Evolutionary conservation across 2,797 vertebrate species (phyloP), one percentile per base, ranked within the genome.

Genomic region (Otolemur crassicaudatus): DNA sequence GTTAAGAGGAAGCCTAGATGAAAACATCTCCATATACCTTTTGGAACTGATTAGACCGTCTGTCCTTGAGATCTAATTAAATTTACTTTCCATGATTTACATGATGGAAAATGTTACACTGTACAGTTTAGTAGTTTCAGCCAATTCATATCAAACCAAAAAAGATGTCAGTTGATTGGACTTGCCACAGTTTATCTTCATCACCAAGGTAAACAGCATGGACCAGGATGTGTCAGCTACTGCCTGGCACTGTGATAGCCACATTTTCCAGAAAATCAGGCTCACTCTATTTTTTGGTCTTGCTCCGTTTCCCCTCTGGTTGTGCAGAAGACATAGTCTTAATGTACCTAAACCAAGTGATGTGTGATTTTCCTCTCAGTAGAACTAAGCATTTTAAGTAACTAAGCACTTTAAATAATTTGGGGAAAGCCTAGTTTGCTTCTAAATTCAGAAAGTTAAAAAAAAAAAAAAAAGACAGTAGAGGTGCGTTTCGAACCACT

Each of bases 271-370:
- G 73, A 63, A 97, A 96, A 92, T 49, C 89, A 92, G 73, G 65
- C 23, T 23, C 76, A 85, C 84, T 79, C 16, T 93, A 92, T 67
- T 91, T 93, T 95, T 87, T 65, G 69, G 69, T 91, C 82, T 86
- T 96, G 85, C 93, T 95, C 81, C 85, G 82, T 92, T 97, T 97
- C 87, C 76, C 60, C 31, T 69, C 72, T 22, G 65, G 72, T 86
- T 97, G 25, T 85, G 11, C 46, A 91, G 37, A 86, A 91, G 37
- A 86, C 61, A 76, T 31, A 90, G 40, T 80, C 63, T 93, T 95
- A 94, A 96, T 79, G 91, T 69, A 70, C 80, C 80, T 87, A 49
- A 94, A 81, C 43, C 72, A 87, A 97, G 89, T 76, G 94, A 97
- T 40, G 49, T 89, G 53, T 82, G 61, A 85, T 87, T 93, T 95